Evolutionary conservation across 2,113 vertebrate species (phyloP), one percentile per base, ranked within the genome.

Genomic region (Gnathonemus longibarbis): DNA sequence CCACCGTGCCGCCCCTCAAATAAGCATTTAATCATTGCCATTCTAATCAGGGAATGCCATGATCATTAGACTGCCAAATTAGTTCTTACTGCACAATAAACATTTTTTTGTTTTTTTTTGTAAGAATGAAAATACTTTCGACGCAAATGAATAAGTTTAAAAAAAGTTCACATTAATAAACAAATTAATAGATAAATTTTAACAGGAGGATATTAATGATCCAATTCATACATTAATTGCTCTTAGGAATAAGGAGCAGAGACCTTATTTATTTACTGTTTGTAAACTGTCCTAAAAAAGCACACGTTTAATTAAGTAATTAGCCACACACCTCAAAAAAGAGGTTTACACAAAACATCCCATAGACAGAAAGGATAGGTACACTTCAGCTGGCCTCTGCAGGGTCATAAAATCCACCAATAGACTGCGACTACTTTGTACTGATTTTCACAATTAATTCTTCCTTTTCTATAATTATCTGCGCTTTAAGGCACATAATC

Each of bases 191-290:
- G 80, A 89, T 35, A 84, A 0, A 89, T n/a, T 11, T 88, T 91
- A 49, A 70, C 88, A 49, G 19, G 92, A 94, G 91, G 94, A 94
- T 93, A 95, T 93, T 94, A 91, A 94, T 89, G 90, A 90, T 89
- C 90, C 92, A 93, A 86, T 91, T 89, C 88, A 84, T 77, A 89
- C 90, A 92, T 46, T 92, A 93, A 94, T 91, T 94, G 91, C 90
- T 39, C 92, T 89, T 27, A 19, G 13, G 87, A 92, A 88, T 91
- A 8, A 90, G 90, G 42, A 15, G 49, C 49, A 91, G 89, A 39
- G 52, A n/a, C 39, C 19, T 31, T n/a, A 56, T 52, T 84, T 45
- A 53, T 89, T 27, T 35, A 27, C 83, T 45, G 17, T 62, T 48
- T 45, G 7, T 17, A 53, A 27, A 45, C 52, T 45, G 24, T 45